Conservation (phyloP, 2,888 invertebrate species). For the Hipparchia semele region DNA sequence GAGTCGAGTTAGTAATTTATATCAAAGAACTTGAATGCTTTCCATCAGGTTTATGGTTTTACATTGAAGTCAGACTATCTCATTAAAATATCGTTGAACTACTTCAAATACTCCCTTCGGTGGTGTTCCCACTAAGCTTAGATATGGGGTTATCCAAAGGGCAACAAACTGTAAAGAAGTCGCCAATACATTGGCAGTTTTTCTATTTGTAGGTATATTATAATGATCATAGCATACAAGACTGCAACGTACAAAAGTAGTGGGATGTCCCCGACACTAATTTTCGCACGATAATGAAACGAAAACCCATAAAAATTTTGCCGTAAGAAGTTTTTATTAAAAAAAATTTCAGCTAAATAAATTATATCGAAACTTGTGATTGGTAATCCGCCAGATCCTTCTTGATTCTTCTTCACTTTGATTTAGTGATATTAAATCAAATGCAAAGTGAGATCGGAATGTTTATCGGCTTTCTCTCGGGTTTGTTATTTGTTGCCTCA, state of each 20-base stretch:
- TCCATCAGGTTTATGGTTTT: not conserved
- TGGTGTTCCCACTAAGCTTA: too few relatives aligned
- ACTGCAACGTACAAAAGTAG: too few relatives aligned
- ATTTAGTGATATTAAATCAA: constrained; percentile 4
- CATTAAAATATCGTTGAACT: not conserved
- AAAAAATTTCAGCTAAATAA: too few relatives aligned
- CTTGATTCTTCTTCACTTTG: not conserved
- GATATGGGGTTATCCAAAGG: too few relatives aligned
- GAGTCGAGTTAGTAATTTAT: constrained; percentile 18
- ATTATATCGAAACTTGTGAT: not conserved
- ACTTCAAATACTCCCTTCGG: not conserved
- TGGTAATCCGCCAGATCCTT: not conserved
- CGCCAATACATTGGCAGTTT: too few relatives aligned
- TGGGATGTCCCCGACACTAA: too few relatives aligned
- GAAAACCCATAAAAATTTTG: too few relatives aligned
- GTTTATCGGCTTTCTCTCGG: not conserved
- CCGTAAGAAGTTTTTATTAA: too few relatives aligned
- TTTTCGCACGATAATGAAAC: too few relatives aligned
- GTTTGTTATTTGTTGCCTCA: not conserved
- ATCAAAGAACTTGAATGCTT: constrained; percentile 4
- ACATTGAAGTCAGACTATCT: not conserved
- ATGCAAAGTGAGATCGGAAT: not conserved
- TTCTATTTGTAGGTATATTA: too few relatives aligned
- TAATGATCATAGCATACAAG: too few relatives aligned
- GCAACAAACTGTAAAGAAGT: too few relatives aligned